Evolutionary conservation across 2,113 vertebrate species (phyloP).

Genomic region (Ammodytes dubius): DNA sequence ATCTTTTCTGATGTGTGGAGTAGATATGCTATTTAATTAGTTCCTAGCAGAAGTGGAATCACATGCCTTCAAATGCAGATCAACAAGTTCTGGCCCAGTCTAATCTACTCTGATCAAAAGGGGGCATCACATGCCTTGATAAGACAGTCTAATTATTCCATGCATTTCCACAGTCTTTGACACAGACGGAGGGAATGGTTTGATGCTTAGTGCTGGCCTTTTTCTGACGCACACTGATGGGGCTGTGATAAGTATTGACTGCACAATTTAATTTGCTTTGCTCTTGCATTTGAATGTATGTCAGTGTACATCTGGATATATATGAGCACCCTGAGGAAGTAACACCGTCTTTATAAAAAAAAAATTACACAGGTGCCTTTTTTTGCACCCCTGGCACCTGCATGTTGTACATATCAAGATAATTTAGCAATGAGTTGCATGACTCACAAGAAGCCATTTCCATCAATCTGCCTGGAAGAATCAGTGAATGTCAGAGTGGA

Average conservation of each 20-base stretch:
- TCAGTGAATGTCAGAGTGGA: conserved; percentile 61
- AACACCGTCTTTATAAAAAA: conserved; percentile 24
- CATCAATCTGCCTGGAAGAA: conserved; percentile 61
- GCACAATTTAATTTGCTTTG: conserved; percentile 54
- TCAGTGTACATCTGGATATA: conserved; percentile 19
- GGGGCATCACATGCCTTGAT: conserved; percentile 68
- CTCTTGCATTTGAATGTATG: conserved; percentile 53
- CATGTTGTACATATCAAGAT: background rate
- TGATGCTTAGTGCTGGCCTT: conserved; percentile 49
- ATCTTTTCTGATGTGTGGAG: conserved; percentile 43
- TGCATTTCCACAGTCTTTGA: conserved; percentile 49
- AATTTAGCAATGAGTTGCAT: conserved; percentile 25
- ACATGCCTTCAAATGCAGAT: conserved; percentile 62
- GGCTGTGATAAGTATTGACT: conserved; percentile 60
- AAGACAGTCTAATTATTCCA: conserved; percentile 67
- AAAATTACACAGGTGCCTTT: background rate
- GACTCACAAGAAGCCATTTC: conserved; percentile 35
- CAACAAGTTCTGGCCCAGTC: conserved; percentile 62
- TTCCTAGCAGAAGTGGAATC: conserved; percentile 52
- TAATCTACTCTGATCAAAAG: conserved; percentile 74
- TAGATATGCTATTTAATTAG: conserved; percentile 49
- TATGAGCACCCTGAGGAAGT: conserved; percentile 14
- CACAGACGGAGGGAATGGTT: conserved; percentile 43
- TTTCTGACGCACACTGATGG: conserved; percentile 53
- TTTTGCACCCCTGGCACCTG: background rate